Evolutionary conservation across 2,888 invertebrate genomes (phyloP), one percentile per base, ranked within the genome.

Genomic region (Agonopterix arenella): DNA sequence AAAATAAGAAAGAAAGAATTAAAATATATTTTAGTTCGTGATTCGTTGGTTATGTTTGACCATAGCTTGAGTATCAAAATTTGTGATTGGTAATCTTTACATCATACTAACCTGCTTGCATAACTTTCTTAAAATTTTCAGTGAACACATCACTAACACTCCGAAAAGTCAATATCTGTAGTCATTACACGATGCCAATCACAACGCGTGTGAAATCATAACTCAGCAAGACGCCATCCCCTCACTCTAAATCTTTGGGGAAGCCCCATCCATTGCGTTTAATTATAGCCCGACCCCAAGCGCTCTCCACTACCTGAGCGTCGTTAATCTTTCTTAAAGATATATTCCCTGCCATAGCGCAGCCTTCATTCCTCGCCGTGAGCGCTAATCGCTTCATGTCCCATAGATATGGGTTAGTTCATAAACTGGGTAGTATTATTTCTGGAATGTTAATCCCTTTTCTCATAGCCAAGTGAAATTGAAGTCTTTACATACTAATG

Each of bases 301-400:
- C 74, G 71, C 70, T 74, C 80, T 73, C 68, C 67, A 68, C 68
- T 84, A 86, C 86, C 85, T 88, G 86, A 73, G 76, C 77, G 80
- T 86, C 88, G 89, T 89, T 88, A 89, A 89, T 89, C 88, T 89
- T 86, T 88, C 88, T 85, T 84, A 85, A 85, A 85, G 85, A 88
- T 80, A 84, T 86, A 88, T 83, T 81, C 83, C 74, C 74, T 66
- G 73, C 70, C 62, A 74, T 68, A 66, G 72, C 66, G 70, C 69
- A 73, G 68, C 70, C 73, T 79, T 74, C 74, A 70, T 71, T 70
- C 36, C 11, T 66, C 66, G 63, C 73, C 70, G 68, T 68, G 66
- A 66, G 70, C 73, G 73, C 70, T 84, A 84, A 86, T 84, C 84
- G 83, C 80, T 80, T 76, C 73, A 73, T 77, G 75, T 74, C 77